These are phyloP conservation scores for Noctua pronuba DNA, from an alignment of 2,888 invertebrate species.

Conservation along the genomic window DNA sequence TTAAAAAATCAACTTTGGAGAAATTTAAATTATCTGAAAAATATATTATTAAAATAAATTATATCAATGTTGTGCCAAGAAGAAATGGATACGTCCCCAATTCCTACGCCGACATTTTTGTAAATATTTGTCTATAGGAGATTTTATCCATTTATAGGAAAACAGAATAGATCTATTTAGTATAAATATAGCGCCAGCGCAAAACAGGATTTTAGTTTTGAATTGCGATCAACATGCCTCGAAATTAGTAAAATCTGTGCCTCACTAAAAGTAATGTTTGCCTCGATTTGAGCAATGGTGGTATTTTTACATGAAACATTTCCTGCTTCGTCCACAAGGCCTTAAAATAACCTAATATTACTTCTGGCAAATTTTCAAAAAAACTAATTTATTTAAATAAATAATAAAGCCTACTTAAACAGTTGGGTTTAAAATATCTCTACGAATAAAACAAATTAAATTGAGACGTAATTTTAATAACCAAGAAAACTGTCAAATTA, in stretches of 20 bases:
- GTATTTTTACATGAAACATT: background rate
- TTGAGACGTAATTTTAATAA: too few species aligned
- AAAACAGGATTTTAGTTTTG: conserved; percentile 34
- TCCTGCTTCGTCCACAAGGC: too few species aligned
- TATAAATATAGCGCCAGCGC: conserved; percentile 55
- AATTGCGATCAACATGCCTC: conserved; percentile 41
- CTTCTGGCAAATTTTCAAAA: too few species aligned
- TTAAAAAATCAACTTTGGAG: conserved; percentile 16
- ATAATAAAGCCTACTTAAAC: too few species aligned
- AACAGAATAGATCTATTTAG: conserved; percentile 60
- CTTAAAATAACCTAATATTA: too few species aligned
- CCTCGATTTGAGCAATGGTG: background rate
- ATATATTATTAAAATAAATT: conserved; percentile 47
- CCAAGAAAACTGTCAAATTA: too few species aligned
- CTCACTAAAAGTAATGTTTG: background rate
- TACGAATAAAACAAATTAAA: too few species aligned
- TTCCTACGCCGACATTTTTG: conserved; percentile 76
- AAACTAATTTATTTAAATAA: too few species aligned
- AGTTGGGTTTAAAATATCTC: too few species aligned
- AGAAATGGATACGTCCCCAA: conserved; percentile 73
- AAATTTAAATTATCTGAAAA: conserved; percentile 26
- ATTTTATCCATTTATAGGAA: conserved; percentile 77
- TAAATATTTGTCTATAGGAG: conserved; percentile 81
- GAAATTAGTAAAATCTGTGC: background rate
- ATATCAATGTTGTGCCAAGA: conserved; percentile 81